These are phyloP conservation scores for Lasioglossum vierecki DNA, from an alignment of 2,888 invertebrate genomes.

Conservation along the genomic window DNA sequence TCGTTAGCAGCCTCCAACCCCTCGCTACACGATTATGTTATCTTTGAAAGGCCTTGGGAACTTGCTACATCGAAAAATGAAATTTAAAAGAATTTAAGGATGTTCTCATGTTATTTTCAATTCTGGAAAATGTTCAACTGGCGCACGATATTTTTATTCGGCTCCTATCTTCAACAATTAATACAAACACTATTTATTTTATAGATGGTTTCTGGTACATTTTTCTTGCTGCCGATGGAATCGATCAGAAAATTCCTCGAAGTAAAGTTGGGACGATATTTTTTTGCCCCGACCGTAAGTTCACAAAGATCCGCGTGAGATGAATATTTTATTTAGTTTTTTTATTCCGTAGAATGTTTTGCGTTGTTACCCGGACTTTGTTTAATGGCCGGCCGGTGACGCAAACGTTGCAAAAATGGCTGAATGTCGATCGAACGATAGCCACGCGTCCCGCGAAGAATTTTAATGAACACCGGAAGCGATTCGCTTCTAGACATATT, in stretches of 20 bases:
- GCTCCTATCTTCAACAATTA: background rate
- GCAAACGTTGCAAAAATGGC: background rate
- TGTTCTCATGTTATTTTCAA: no score
- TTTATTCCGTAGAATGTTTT: background rate
- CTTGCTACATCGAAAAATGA: background rate
- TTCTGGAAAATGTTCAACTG: no score
- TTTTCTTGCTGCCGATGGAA: background rate
- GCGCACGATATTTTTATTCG: no score
- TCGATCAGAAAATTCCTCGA: background rate
- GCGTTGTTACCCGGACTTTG: background rate
- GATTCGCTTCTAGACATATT: conserved; percentile 31
- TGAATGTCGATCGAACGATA: background rate
- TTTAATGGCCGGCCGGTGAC: background rate
- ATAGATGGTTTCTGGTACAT: background rate
- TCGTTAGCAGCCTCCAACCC: background rate
- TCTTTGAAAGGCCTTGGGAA: background rate
- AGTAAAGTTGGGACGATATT: background rate
- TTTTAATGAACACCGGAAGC: conserved; percentile 44
- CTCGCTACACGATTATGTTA: background rate
- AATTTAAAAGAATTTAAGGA: background rate
- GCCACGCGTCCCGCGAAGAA: conserved; percentile 18
- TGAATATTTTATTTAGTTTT: background rate
- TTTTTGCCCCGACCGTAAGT: background rate
- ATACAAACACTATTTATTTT: background rate
- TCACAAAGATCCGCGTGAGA: background rate